Evolutionary conservation across 2,888 invertebrate genomes (phyloP).

Genomic region (Tenthredo notha): DNA sequence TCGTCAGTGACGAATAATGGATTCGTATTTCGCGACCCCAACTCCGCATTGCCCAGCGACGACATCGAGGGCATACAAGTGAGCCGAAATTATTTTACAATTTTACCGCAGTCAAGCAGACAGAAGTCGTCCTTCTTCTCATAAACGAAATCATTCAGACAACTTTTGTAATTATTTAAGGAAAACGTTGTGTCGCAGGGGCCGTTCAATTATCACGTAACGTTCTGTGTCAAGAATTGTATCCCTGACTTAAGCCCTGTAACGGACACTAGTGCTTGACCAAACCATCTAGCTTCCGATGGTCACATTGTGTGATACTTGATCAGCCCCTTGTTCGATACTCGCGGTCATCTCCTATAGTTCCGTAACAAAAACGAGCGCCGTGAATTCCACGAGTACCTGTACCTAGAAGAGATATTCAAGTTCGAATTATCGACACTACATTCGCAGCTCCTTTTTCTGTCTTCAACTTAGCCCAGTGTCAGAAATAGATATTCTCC

Average conservation of each 20-base stretch:
- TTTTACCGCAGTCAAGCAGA: neutral
- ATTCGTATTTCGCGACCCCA: neutral
- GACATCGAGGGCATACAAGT: neutral
- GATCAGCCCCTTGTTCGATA: neutral
- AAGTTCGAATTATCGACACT: neutral
- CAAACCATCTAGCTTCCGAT: neutral
- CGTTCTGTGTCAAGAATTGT: neutral
- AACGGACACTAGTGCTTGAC: neutral
- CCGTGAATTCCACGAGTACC: neutral
- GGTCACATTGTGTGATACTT: neutral
- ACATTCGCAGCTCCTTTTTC: neutral
- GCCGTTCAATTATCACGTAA: neutral
- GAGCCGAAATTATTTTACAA: neutral
- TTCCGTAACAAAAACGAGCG: neutral
- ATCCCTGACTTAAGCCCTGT: neutral
- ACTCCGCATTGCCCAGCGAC: neutral
- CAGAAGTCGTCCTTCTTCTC: neutral
- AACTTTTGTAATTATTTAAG: neutral
- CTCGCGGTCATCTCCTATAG: neutral
- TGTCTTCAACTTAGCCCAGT: neutral
- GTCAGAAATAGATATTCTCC: neutral
- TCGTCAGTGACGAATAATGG: neutral
- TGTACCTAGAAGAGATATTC: neutral
- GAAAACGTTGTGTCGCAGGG: neutral
- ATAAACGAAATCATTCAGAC: neutral